Conservation (phyloP, 2,797 vertebrate genomes). For the Naso thynnoides region DNA sequence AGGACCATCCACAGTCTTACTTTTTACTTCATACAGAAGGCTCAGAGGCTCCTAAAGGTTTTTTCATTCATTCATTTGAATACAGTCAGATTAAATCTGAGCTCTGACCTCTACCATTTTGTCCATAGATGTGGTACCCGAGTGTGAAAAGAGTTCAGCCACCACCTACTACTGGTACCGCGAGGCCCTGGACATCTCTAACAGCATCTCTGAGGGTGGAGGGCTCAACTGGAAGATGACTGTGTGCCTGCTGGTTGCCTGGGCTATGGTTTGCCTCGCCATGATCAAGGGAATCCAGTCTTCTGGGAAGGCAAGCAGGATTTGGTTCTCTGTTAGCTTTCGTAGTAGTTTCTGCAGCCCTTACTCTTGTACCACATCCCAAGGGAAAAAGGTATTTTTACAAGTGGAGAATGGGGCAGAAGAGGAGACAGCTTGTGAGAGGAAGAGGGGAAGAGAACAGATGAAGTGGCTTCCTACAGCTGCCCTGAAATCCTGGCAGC, state of each 20-base stretch:
- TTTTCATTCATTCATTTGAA: too few species aligned
- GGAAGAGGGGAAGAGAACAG: background rate
- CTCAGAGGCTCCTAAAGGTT: too few species aligned
- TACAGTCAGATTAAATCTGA: background rate
- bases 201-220: constrained; percentile 92
- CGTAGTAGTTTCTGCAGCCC: background rate
- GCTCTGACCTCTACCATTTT: constrained; percentile 17
- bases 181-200: constrained; percentile 93
- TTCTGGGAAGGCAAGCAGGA: constrained; percentile 92
- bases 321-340: background rate
- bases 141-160: constrained; percentile 97
- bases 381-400: too few species aligned
- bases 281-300: constrained; percentile 99
- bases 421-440: background rate
- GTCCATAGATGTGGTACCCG: constrained; percentile 90
- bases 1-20: background rate
- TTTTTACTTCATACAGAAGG: background rate
- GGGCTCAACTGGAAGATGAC: constrained; percentile 99
- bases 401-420: background rate
- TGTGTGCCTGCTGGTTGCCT: constrained; percentile 91
- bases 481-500: constrained; percentile 14
- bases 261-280: constrained; percentile 95
- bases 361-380: background rate
- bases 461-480: background rate
- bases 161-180: constrained; percentile 99